A percentile compares a stretch with the other conserved stretches of the same genome.
These are phyloP conservation scores for Festucalex cinctus DNA, from an alignment of 2,113 vertebrate genomes.

Conservation along the genomic window DNA sequence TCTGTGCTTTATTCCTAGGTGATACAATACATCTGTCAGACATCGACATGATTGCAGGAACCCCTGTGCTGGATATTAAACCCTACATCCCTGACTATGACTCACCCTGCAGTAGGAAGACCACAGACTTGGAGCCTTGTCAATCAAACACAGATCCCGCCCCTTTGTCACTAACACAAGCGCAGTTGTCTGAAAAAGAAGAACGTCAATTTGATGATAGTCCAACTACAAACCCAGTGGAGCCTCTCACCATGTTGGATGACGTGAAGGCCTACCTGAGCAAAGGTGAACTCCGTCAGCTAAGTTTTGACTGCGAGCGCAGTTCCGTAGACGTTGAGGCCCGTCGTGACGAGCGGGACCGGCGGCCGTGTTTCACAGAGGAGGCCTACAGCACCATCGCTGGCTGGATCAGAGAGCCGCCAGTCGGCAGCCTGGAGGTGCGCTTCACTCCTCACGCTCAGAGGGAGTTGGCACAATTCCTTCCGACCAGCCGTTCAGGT, in stretches of 20 bases:
- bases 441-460: slow-evolving; percentile 80
- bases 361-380: slow-evolving; percentile 38
- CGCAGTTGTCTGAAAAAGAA: slow-evolving; percentile 6
- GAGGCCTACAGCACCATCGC: slow-evolving; percentile 67
- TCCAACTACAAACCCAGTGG: background rate
- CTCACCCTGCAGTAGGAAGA: slow-evolving; percentile 56
- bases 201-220: background rate
- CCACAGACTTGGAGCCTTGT: background rate
- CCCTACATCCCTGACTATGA: slow-evolving; percentile 90
- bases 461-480: slow-evolving; percentile 72
- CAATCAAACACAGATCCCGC: slow-evolving; percentile 3
- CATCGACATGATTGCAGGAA: slow-evolving; percentile 85
- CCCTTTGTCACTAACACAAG: background rate
- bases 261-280: slow-evolving; percentile 56
- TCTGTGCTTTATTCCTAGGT: slow-evolving; percentile 59
- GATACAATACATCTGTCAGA: slow-evolving; percentile 80
- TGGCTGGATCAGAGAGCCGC: slow-evolving; percentile 78
- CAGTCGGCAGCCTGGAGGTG: slow-evolving; percentile 72
- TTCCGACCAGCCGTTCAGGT: slow-evolving; percentile 61
- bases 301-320: background rate
- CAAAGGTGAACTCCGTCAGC: slow-evolving; percentile 20
- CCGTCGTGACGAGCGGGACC: background rate
- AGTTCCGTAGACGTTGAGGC: background rate
- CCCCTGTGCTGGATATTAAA: slow-evolving; percentile 85
- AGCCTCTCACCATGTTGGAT: slow-evolving; percentile 43